Evolutionary conservation across 2,113 vertebrate species (phyloP).

Genomic region (Riparia riparia): DNA sequence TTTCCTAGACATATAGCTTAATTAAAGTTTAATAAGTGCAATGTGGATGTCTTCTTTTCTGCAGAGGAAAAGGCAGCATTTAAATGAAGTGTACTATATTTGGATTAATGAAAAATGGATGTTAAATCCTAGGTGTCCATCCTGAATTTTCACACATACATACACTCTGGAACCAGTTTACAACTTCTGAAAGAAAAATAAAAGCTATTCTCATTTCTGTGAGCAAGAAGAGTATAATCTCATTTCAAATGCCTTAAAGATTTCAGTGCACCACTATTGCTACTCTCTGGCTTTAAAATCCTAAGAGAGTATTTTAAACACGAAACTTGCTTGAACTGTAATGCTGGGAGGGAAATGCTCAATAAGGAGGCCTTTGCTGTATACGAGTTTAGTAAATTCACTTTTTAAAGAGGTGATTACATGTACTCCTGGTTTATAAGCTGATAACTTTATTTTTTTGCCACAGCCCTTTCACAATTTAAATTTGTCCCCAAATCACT

Average conservation of each 20-base stretch:
- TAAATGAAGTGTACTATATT: background rate
- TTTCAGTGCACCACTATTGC: background rate
- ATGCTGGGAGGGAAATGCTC: background rate
- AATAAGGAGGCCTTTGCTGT: background rate
- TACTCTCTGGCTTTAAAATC: background rate
- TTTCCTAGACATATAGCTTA: background rate
- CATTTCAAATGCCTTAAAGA: background rate
- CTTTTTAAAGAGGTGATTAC: background rate
- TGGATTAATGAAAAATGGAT: slow-evolving; percentile 50
- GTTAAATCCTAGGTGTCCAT: background rate
- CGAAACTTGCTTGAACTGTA: background rate
- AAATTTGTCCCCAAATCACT: background rate
- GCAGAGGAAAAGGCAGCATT: background rate
- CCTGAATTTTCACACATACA: background rate
- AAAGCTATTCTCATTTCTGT: background rate
- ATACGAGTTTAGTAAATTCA: background rate
- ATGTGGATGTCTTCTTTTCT: background rate
- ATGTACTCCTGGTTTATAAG: background rate
- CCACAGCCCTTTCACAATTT: background rate
- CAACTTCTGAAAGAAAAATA: background rate
- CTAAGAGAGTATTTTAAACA: background rate
- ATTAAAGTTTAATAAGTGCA: slow-evolving; percentile 20
- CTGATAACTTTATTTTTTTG: background rate
- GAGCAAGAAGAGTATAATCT: background rate
- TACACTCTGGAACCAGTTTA: background rate